Percentiles rank a stretch among this genome's conserved stretches.
phyloP scores from a whole-genome alignment of 2,888 invertebrate species.

The Parnassius smintheus region DNA sequence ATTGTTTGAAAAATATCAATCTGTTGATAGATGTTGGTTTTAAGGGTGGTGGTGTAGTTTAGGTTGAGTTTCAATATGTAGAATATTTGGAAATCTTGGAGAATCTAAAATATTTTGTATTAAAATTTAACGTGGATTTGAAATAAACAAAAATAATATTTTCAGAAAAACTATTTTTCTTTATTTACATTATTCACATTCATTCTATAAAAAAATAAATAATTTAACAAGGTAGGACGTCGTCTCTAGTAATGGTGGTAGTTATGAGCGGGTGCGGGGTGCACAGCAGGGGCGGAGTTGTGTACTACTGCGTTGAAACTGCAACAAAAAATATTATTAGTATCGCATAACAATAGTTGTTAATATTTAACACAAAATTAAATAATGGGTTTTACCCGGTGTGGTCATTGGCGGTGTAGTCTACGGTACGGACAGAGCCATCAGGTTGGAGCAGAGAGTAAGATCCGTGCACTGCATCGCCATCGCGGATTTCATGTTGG shows the following conservation, averaged over 20 bases:
- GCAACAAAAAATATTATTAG: constrained; percentile 33
- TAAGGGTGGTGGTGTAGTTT: too few species aligned
- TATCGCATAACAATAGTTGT: not conserved
- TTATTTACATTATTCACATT: constrained; percentile 16
- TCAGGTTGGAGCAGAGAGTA: constrained; percentile 80
- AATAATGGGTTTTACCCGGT: constrained; percentile 49
- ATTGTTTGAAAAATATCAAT: too few species aligned
- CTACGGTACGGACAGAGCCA: constrained; percentile 74
- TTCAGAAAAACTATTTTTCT: not conserved
- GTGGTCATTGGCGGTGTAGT: constrained; percentile 69
- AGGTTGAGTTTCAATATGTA: too few species aligned
- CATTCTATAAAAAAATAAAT: constrained; percentile 12
- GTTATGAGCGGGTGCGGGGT: constrained; percentile 44
- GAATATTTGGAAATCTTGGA: too few species aligned
- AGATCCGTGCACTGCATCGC: constrained; percentile 81
- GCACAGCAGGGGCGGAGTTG: constrained; percentile 59
- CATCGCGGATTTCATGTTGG: constrained; percentile 76
- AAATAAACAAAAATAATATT: too few species aligned
- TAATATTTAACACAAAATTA: not conserved
- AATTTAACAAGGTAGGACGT: constrained; percentile 4
- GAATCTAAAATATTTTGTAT: too few species aligned
- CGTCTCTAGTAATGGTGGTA: constrained; percentile 18
- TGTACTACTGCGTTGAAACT: constrained; percentile 68
- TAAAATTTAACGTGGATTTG: too few species aligned
- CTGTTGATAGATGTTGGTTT: too few species aligned